Evolutionary conservation across 2,797 vertebrate species (phyloP), one percentile per base, ranked within the genome.

Genomic region (Tenualosa ilisha): DNA sequence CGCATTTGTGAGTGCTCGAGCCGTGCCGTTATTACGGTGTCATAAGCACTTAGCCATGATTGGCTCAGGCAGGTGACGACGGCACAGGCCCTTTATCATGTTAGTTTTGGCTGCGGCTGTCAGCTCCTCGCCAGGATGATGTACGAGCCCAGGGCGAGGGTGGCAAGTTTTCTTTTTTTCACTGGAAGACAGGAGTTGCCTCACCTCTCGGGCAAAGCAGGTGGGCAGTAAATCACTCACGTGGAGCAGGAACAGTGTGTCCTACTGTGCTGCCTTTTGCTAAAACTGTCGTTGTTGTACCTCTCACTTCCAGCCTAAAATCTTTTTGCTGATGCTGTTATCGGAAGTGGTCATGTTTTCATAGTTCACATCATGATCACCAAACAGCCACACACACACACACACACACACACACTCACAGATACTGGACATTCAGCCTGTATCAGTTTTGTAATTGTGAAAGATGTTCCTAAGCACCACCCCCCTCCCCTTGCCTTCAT

Each of bases 11-110:
- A 51, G 50, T 12, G 50, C 50, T 9, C 50, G 93, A 91, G 93
- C 94, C 93, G 93, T 92, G 92, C 92, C 91, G 86, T 96, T 96
- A 96, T 97, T 96, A 95, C 94, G 95, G 96, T 96, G 95, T 96
- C 96, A 96, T 96, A 96, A 96, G 94, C 93, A 94, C 95, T 97
- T 96, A 97, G 93, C 91, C 87, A 90, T 91, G 94, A 95, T 93
- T 92, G 93, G 93, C 93, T 91, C 92, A 92, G 90, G 89, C 93
- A 90, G 92, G 91, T 90, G 91, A 92, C 92, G 90, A 95, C 94
- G 94, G 94, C 94, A 94, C 95, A 95, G 94, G 94, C 94, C 90
- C 95, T 96, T 96, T 95, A 96, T 96, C 95, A 93, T 94, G 94
- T 96, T 96, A 96, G 93, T 95, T 95, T 92, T 90, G 91, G 91